Evolutionary conservation across 2,113 vertebrate genomes (phyloP), one percentile per base, ranked within the genome.

Genomic region (Psilopsiagon aurifrons): DNA sequence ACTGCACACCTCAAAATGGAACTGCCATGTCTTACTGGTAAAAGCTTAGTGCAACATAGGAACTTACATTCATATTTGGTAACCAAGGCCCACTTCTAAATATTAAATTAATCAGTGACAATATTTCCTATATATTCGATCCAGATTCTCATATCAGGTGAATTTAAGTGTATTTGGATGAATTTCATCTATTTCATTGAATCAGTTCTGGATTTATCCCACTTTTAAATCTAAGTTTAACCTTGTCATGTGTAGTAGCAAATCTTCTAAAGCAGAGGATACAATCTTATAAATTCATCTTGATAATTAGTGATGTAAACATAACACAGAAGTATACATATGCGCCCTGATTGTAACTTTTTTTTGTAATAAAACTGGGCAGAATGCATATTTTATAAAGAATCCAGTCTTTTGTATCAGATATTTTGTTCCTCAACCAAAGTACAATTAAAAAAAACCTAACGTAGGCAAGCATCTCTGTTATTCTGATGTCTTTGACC

Each of bases 401-500:
- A 70, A 41, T 62, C 10, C 49, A 96, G 64, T 35, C 69, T 83
- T 96, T 91, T 86, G 91, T 83, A 94, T 57, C 44, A 96, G 71
- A 76, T 94, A 97, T 92, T 96, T 92, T 86, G 27, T 88, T 96
- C n/a, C 85, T 95, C 68, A 95, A 96, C 13, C 31, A 95, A 93
- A 96, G 86, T 59, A 96, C 44, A 88, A 95, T 66, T 55, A 10
- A 69, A 66, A 69, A 87, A 63, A 57, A 67, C 59, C 47, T 19
- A 51, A 66, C 82, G 13, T 87, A 91, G 51, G 57, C 87, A 96
- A 96, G 86, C 71, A 77, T 96, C 75, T 55, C 46, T 94, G 83
- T 95, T 94, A 80, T 94, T 86, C 69, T 94, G n/a, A 91, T 94
- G 71, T 96, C 95, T 95, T 97, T 93, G 86, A 97, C 57, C 82